Evolutionary conservation across 1,140 invertebrate species (phyloP), one percentile per base, ranked within the genome.

Genomic region (Caerostris darwini): DNA sequence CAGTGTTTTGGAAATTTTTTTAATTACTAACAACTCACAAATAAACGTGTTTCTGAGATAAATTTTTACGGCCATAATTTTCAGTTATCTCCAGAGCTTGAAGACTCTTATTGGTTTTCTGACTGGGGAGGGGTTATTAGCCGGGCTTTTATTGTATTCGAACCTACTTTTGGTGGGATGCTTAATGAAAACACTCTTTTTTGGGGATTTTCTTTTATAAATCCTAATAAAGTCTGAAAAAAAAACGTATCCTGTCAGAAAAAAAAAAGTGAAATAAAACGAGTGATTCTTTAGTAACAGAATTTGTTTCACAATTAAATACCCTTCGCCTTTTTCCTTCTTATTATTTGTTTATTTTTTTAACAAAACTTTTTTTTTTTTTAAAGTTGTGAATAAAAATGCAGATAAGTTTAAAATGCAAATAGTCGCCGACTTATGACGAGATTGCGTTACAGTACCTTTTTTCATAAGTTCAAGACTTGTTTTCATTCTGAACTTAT

Each of bases 1-100:
- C 81, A 50, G 19, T 81, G 69, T 85, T 91, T 91, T 54, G 58
- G 57, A 61, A 91, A 10, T 19, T 85, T 92, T 92, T 92, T 92
- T 92, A 92, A 92, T 92, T 92, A 92, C 90, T 81, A 82, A 14
- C 90, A 64, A 82, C 56, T 91, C 77, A 82, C 71, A 82, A 89
- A 89, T 89, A 64, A 83, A 83, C 87, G 64, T 59, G 53, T 53
- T 61, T 61, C 61, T 58, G 77, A 92, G 90, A 92, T 92, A 92
- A 92, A 81, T 67, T 34, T 85, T 92, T 69, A 85, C 85, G 54
- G 82, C 19, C 61, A 10, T 92, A 92, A 92, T 85, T 82, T 4
- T 10, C 14, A 91, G 81, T 69, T 91, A 82, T 91, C 90, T 82
- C 10, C n/a, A 50, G 69, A 71, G 69, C 67, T 90, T 12, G 50